Percentiles rank a stretch among this genome's conserved stretches.
Evolutionary conservation across 2,797 vertebrate species (phyloP).

Genomic region (Bucorvus abyssinicus): DNA sequence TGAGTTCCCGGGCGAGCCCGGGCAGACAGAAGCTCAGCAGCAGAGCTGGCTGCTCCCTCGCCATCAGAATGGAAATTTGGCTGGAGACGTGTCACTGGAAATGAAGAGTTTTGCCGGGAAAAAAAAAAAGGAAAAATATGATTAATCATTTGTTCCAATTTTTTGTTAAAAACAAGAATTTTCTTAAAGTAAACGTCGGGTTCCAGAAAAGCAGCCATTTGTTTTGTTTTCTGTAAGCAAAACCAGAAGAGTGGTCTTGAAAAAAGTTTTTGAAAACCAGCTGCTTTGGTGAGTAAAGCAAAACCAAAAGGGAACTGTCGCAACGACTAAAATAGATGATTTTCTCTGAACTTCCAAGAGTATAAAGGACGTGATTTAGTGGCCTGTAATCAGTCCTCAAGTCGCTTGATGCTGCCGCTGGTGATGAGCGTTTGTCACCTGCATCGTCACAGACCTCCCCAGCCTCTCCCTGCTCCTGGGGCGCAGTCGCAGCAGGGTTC

Average conservation of each 20-base stretch:
- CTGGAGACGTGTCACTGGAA: background rate
- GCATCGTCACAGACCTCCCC: background rate
- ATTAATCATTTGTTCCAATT: background rate
- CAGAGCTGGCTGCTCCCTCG: accelerated
- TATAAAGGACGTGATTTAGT: background rate
- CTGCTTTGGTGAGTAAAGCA: constrained; percentile 22
- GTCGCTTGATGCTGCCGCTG: background rate
- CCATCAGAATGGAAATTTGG: background rate
- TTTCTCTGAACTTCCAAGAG: constrained; percentile 16
- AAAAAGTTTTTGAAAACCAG: background rate
- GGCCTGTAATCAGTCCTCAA: background rate
- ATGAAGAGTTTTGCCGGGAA: background rate
- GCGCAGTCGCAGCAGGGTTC: accelerated
- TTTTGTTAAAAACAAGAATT: constrained; percentile 27
- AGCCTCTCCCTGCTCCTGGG: background rate
- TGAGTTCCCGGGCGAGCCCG: background rate
- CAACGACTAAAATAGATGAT: background rate
- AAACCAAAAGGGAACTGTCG: constrained; percentile 28
- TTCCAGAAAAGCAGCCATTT: constrained; percentile 12
- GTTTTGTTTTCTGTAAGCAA: constrained; percentile 42
- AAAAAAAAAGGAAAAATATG: background rate
- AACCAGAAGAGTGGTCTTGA: constrained; percentile 28
- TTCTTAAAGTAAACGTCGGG: constrained; percentile 15
- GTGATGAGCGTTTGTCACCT: background rate
- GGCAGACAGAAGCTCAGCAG: background rate